phyloP scores from a whole-genome alignment of 2,797 vertebrate genomes.

The Aldrovandia affinis region DNA sequence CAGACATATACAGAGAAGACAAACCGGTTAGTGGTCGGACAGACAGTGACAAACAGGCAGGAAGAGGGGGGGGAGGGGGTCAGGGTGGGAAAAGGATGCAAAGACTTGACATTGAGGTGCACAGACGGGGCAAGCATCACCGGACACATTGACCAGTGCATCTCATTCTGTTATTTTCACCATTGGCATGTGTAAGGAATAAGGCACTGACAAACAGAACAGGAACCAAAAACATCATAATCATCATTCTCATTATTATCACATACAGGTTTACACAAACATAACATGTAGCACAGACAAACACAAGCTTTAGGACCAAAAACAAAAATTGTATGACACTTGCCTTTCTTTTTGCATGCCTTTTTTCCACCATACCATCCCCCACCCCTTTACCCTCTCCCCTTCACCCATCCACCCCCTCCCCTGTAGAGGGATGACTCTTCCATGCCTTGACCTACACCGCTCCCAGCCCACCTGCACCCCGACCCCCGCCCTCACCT shows the following conservation, averaged over 20 bases:
- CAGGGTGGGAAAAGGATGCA: conserved; percentile 31
- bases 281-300: conserved; percentile 2
- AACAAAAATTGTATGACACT: no score
- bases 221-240: conserved; percentile 4
- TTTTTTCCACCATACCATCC: not conserved
- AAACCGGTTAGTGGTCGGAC: conserved; percentile 66
- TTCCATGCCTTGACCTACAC: not conserved
- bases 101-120: conserved; percentile 39
- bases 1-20: conserved; percentile 50
- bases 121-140: conserved; percentile 44
- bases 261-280: conserved; percentile 9
- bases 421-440: not conserved
- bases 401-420: not conserved
- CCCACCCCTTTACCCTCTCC: not conserved
- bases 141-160: conserved; percentile 41
- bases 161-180: not conserved
- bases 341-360: not conserved
- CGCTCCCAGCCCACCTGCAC: not conserved
- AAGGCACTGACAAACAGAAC: conserved; percentile 15
- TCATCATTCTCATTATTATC: conserved; percentile 1
- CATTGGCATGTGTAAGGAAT: conserved; percentile 16
- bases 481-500: conserved; percentile 74
- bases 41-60: conserved; percentile 61
- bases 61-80: conserved; percentile 55
- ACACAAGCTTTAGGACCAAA: conserved; percentile 23